Evolutionary conservation across 2,888 invertebrate species (phyloP), one percentile per base, ranked within the genome.

Genomic region (Vanessa cardui): DNA sequence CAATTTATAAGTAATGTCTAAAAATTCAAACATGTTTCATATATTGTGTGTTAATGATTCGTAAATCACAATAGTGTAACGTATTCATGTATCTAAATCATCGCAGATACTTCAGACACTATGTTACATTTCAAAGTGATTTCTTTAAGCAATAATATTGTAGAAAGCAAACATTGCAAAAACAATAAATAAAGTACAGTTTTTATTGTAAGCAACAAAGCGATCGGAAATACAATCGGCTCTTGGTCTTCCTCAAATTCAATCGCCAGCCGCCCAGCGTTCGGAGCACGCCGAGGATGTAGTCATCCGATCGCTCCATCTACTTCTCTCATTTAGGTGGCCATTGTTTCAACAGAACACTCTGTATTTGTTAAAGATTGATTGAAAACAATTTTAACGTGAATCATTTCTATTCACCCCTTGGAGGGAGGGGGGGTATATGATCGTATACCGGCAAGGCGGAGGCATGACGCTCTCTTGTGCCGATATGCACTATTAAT

Each of bases 271-370:
- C n/a, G n/a, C 56, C n/a, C 33, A 18, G 56, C 56, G 4, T 39
- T 18, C 47, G 47, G 47, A 18, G 39, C 56, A n/a, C 33, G 16
- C 33, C 54, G 26, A 16, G 54, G 54, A 54, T 31, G 54, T 54
- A 54, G 26, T 33, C 54, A 54, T 54, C 15, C 54, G 31, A 16
- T 16, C 54, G 56, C 39, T 56, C 56, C 56, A 56, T 56, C 52
- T 16, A 26, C 56, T 56, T 9, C 39, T 56, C 56, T 56, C 56
- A 56, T 56, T 56, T 18, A 56, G 56, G 18, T 15, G 6, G 26
- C 56, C 31, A 56, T 56, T 56, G 56, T 56, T 33, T 9, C 39
- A 39, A 12, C 6, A 52, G 26, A 52, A 33, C 56, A 56, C 18
- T 26, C 26, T 56, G 4, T 18, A 5, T 39, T 39, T 21, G 12